Conservation (phyloP, 2,888 invertebrate genomes). For the Phlogophora meticulosa region DNA sequence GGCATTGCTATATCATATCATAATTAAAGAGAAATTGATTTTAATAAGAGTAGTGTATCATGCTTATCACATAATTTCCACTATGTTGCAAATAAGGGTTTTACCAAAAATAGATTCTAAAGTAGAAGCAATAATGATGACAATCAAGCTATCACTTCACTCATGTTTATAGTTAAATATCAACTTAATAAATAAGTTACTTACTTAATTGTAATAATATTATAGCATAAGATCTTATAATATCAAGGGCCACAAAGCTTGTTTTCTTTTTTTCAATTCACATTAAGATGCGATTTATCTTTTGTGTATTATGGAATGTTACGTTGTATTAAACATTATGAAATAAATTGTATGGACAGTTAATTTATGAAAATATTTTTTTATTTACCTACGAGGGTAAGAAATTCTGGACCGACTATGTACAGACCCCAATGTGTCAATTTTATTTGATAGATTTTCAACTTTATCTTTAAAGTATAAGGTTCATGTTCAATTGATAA, state of each 20-base stretch:
- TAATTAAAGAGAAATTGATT: slow-evolving; percentile 1
- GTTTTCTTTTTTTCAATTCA: slow-evolving; percentile 27
- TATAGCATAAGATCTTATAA: slow-evolving; percentile 41
- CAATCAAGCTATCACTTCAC: slow-evolving; percentile 37
- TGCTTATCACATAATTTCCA: too few species aligned
- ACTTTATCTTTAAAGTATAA: neutral
- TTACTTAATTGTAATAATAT: slow-evolving; percentile 47
- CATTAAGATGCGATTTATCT: slow-evolving; percentile 23
- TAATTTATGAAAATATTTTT: slow-evolving; percentile 48
- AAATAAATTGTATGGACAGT: slow-evolving; percentile 53
- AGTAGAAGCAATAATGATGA: slow-evolving; percentile 34
- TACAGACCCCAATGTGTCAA: neutral
- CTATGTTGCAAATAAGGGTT: neutral
- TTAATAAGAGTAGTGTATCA: neutral
- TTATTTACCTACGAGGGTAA: slow-evolving; percentile 19
- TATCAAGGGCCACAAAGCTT: slow-evolving; percentile 33
- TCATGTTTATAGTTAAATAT: slow-evolving; percentile 43
- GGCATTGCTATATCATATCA: slow-evolving; percentile 9
- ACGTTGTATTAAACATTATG: slow-evolving; percentile 44
- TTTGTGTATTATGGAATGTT: slow-evolving; percentile 54
- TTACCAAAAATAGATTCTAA: slow-evolving; percentile 9
- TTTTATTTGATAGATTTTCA: neutral
- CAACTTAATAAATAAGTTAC: slow-evolving; percentile 33
- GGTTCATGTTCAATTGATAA: too few species aligned
- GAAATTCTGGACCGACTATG: neutral